Evolutionary conservation across 2,888 invertebrate species (phyloP).

Genomic region (Yponomeuta cagnagella): DNA sequence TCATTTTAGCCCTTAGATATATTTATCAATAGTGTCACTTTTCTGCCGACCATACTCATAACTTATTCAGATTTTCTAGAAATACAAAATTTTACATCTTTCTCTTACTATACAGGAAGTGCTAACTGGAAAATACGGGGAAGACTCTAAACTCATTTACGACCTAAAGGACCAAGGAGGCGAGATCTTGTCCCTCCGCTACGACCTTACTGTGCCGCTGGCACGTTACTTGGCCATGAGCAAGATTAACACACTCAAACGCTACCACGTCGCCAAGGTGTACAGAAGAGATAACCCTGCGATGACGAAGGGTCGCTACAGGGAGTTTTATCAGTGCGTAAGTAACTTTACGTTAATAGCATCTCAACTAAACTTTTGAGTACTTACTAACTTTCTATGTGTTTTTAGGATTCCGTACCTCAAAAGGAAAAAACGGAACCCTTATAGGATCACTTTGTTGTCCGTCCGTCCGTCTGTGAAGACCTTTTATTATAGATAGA

Average conservation of each 20-base stretch:
- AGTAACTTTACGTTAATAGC: constrained; percentile 53
- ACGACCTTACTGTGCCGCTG: constrained; percentile 98
- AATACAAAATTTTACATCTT: not conserved
- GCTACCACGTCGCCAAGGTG: constrained; percentile 99
- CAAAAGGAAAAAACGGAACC: too few species aligned
- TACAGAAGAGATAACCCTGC: constrained; percentile 98
- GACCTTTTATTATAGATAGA: too few species aligned
- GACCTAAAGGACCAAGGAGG: constrained; percentile 99
- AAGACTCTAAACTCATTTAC: constrained; percentile 99
- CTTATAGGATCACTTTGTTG: too few species aligned
- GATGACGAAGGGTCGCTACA: constrained; percentile 95
- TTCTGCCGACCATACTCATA: too few species aligned
- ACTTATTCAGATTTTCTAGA: not conserved
- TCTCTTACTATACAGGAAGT: constrained; percentile 85
- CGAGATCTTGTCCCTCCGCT: constrained; percentile 95
- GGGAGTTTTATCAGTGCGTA: constrained; percentile 99
- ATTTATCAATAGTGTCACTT: too few species aligned
- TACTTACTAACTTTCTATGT: too few species aligned
- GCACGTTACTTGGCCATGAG: constrained; percentile 99
- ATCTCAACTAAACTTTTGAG: not conserved
- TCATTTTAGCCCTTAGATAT: too few species aligned
- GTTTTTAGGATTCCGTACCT: too few species aligned
- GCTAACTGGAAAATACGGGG: constrained; percentile 98
- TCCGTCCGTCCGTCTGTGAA: too few species aligned
- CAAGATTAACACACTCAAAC: constrained; percentile 93